Evolutionary conservation across 2,797 vertebrate species (phyloP).

Genomic region (Hydrocynus forskahlii): DNA sequence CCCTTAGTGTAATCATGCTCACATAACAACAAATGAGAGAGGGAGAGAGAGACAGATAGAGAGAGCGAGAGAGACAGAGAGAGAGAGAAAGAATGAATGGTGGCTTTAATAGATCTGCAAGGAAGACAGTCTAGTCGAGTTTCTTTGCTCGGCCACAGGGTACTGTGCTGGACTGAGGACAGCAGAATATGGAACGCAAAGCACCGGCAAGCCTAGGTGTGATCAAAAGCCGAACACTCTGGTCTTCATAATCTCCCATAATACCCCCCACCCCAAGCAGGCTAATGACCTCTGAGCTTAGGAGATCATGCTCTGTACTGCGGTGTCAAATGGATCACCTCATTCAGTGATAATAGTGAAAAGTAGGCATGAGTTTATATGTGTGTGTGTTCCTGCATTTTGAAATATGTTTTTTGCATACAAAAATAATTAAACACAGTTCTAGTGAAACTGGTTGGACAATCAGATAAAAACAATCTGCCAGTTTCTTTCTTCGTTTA

Average conservation of each 20-base stretch:
- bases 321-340: conserved; percentile 34
- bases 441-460: background rate
- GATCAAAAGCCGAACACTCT: conserved; percentile 53
- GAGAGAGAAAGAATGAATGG: conserved; percentile 62
- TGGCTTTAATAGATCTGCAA: conserved; percentile 80
- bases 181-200: conserved; percentile 47
- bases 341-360: conserved; percentile 28
- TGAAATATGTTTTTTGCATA: too few relatives aligned
- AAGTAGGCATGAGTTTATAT: conserved; percentile 8
- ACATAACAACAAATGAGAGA: conserved; percentile 86
- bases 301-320: conserved; percentile 41
- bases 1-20: conserved; percentile 92
- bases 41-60: conserved; percentile 48
- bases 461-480: too few relatives aligned
- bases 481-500: background rate
- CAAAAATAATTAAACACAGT: background rate
- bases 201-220: conserved; percentile 36
- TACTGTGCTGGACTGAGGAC: conserved; percentile 41
- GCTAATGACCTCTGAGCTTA: conserved; percentile 41
- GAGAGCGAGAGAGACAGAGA: conserved; percentile 42
- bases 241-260: conserved; percentile 51
- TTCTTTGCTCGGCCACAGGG: conserved; percentile 44
- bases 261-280: conserved; percentile 27
- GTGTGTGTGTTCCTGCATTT: background rate
- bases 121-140: conserved; percentile 70